These are phyloP conservation scores for Sander lucioperca DNA, from an alignment of 2,113 vertebrate species.

Conservation along the genomic window DNA sequence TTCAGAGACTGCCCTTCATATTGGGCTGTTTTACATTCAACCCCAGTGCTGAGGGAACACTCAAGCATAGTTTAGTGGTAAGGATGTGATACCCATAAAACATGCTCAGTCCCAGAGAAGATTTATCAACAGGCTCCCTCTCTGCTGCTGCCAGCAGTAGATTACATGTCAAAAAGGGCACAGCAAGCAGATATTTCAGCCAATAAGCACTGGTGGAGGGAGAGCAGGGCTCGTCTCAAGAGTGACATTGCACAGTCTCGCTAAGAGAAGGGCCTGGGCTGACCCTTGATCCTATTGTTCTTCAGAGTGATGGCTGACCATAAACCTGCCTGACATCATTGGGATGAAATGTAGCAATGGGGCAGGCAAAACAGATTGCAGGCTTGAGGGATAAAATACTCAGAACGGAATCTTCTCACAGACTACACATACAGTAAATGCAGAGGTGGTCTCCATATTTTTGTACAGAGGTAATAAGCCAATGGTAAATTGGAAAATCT, in stretches of 20 bases:
- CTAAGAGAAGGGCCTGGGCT: constrained; percentile 37
- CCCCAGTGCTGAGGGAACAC: constrained; percentile 47
- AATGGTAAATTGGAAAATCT: constrained; percentile 9
- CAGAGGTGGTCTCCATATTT: constrained; percentile 31
- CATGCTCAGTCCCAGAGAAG: constrained; percentile 42
- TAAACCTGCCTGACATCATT: constrained; percentile 76
- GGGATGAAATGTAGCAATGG: constrained; percentile 69
- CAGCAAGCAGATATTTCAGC: constrained; percentile 77
- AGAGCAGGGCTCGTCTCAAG: constrained; percentile 30
- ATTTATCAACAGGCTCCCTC: constrained; percentile 67
- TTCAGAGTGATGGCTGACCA: constrained; percentile 73
- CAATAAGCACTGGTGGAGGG: constrained; percentile 57
- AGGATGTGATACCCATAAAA: constrained; percentile 71
- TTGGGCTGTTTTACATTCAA: constrained; percentile 61
- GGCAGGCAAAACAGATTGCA: constrained; percentile 63
- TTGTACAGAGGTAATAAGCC: constrained; percentile 30
- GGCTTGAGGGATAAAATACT: constrained; percentile 49
- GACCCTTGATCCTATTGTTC: constrained; percentile 77
- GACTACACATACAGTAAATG: constrained; percentile 5
- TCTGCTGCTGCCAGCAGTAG: constrained; percentile 62
- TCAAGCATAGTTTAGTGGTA: constrained; percentile 65
- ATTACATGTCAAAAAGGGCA: constrained; percentile 80
- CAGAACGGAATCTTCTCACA: constrained; percentile 44
- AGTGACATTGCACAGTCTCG: constrained; percentile 56
- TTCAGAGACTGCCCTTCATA: constrained; percentile 22